Evolutionary conservation across 2,113 vertebrate genomes (phyloP), one percentile per base, ranked within the genome.

Genomic region (Plestiodon gilberti): DNA sequence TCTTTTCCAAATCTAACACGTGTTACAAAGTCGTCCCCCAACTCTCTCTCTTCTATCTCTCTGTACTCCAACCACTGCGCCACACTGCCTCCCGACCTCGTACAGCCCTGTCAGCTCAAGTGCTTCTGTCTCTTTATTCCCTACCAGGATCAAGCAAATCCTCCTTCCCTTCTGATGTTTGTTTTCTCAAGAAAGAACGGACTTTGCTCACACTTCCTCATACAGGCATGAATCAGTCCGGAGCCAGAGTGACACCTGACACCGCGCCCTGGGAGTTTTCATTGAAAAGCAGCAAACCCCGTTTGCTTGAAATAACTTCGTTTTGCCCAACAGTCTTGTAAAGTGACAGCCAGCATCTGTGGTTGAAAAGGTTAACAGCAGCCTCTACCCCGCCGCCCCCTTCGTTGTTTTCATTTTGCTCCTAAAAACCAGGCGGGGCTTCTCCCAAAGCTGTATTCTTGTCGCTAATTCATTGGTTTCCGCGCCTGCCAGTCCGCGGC

Each of bases 401-500:
- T 0, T 7, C 23, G 35, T 35, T 33, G 67, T 61, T 83, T 71
- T 52, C 11, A 43, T 70, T 65, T 33, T 8, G 65, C 40, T n/a
- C 43, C n/a, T 2, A 2, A 17, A 1, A 6, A 38, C 59, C 22
- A n/a, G 87, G 82, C 43, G 87, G 82, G 59, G 59, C 20, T 61
- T 67, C 23, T 2, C 3, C 55, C 87, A 1, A 15, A 73, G 28
- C 77, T 87, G 95, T 93, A 95, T 94, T 97, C 96, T 97, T 97
- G 96, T 96, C 96, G 93, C 87, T 96, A 94, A 20, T n/a, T 22
- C 64, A 91, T 95, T 96, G 95, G 96, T 35, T 79, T 64, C 0
- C 0, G 18, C 5, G 33, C 30, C 48, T 10, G 92, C 65, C 30
- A 0, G 5, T 83, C 61, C 11, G 0, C 52, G 1, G 3, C 0